Percentiles rank a stretch among this genome's conserved stretches.
These are phyloP conservation scores for Nebria brevicollis DNA, from an alignment of 2,888 invertebrate genomes.

Conservation along the genomic window DNA sequence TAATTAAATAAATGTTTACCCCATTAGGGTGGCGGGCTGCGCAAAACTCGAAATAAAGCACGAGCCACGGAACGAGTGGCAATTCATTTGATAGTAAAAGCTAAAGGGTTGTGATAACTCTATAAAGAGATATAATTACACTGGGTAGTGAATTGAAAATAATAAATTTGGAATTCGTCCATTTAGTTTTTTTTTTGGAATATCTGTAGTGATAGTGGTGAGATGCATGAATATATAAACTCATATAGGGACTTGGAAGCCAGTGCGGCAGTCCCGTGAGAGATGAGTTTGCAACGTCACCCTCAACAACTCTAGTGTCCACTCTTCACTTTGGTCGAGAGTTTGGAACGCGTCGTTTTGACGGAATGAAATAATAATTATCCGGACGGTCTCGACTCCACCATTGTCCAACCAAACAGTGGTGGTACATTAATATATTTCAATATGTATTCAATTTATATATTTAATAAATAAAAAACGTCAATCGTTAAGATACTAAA, in stretches of 20 bases:
- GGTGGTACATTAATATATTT: background rate
- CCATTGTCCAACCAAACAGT: background rate
- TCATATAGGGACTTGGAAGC: background rate
- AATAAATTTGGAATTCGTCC: background rate
- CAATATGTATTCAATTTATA: too few species aligned
- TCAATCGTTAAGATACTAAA: too few species aligned
- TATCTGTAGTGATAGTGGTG: background rate
- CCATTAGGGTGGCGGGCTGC: conserved; percentile 5
- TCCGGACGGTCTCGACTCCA: background rate
- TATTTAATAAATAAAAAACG: too few species aligned
- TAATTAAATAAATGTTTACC: conserved; percentile 23
- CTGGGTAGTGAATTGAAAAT: background rate
- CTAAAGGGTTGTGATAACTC: background rate
- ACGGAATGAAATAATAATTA: conserved; percentile 21
- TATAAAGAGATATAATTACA: background rate
- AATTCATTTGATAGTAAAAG: background rate
- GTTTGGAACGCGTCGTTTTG: conserved; percentile 18
- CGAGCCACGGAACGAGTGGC: background rate
- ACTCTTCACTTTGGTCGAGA: conserved; percentile 20
- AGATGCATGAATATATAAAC: conserved; percentile 7
- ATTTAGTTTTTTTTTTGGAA: background rate
- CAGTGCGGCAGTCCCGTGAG: background rate
- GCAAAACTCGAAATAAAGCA: background rate
- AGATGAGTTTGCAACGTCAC: background rate
- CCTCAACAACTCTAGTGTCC: conserved; percentile 15